These are phyloP conservation scores for Nematopogon swammerdamellus DNA, from an alignment of 2,888 invertebrate species.

Conservation along the genomic window DNA sequence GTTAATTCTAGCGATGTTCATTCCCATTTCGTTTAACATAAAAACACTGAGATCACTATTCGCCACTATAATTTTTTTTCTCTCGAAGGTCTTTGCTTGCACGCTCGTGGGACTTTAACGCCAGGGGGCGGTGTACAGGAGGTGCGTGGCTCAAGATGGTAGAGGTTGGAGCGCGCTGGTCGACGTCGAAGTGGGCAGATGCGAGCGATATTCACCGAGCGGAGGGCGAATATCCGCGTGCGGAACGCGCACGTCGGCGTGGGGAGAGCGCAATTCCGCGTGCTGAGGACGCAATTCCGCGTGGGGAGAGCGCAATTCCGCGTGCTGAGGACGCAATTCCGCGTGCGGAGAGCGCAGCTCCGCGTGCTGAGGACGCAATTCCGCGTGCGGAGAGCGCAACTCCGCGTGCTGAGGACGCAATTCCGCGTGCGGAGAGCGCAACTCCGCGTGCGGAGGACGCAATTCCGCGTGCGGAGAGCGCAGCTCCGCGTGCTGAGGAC, in stretches of 20 bases:
- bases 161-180: constrained; percentile 40
- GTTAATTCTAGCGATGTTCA: too few species aligned
- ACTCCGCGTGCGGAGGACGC: constrained; percentile 25
- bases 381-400: constrained; percentile 28
- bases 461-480: constrained; percentile 29
- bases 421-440: constrained; percentile 15
- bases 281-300: constrained; percentile 36
- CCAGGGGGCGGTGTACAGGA: constrained; percentile 45
- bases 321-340: constrained; percentile 20
- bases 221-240: constrained; percentile 34
- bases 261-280: constrained; percentile 10
- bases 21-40: too few species aligned
- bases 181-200: constrained; percentile 30
- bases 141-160: constrained; percentile 41
- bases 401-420: constrained; percentile 21
- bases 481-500: constrained; percentile 20
- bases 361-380: constrained; percentile 27
- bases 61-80: too few species aligned
- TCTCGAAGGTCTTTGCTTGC: too few species aligned
- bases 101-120: constrained; percentile 21
- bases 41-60: too few species aligned
- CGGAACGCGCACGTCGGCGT: constrained; percentile 34
- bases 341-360: constrained; percentile 57
- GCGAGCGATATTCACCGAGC: constrained; percentile 37
- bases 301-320: constrained; percentile 20